phyloP scores from a whole-genome alignment of 2,797 vertebrate genomes.

The Bryconaethiops microstoma region DNA sequence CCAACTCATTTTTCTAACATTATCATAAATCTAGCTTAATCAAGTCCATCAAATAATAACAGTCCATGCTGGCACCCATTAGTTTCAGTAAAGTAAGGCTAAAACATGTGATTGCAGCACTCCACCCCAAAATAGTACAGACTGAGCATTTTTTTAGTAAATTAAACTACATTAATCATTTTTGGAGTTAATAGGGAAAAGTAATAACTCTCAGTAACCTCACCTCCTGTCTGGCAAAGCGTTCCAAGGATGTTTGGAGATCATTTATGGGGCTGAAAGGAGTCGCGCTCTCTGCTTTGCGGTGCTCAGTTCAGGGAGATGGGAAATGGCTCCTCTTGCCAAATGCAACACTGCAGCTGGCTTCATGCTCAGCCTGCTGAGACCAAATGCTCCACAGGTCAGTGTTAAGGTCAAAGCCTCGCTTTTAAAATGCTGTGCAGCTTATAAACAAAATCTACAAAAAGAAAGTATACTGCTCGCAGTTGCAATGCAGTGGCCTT shows the following conservation, averaged over 20 bases:
- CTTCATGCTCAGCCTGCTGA: slow-evolving; percentile 7
- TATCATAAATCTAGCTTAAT: no score
- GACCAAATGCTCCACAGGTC: not conserved
- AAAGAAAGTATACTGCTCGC: not conserved
- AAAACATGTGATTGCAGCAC: no score
- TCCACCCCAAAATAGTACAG: no score
- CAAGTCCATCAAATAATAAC: no score
- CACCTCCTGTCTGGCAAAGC: not conserved
- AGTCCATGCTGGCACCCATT: no score
- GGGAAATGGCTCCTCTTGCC: not conserved
- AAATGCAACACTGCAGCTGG: not conserved
- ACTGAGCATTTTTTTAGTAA: no score
- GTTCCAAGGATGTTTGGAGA: slow-evolving; percentile 7
- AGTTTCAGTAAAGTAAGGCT: no score
- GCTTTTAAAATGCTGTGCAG: not conserved
- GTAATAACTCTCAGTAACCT: not conserved
- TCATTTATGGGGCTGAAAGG: slow-evolving; percentile 11
- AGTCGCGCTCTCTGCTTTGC: not conserved
- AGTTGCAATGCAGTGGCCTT: not conserved
- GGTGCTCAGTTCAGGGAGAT: not conserved
- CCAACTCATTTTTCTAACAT: no score
- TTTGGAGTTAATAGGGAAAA: not conserved
- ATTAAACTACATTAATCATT: no score
- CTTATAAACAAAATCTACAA: not conserved
- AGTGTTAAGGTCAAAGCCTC: slow-evolving; percentile 1